These are phyloP conservation scores for Cricetomys ansorgei DNA, from an alignment of 2,113 vertebrate species.

Conservation along the genomic window DNA sequence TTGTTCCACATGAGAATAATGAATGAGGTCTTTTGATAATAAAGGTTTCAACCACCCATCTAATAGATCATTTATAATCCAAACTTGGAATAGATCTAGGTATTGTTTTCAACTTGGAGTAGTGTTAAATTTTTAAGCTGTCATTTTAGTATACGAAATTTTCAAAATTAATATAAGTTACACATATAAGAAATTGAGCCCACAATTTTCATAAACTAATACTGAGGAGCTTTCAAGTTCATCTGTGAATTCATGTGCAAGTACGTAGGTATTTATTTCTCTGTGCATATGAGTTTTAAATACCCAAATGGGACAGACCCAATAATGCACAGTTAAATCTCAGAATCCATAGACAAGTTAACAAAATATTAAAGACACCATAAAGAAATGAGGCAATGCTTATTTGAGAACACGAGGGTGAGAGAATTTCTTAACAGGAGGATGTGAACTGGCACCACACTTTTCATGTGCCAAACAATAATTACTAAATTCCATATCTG, in stretches of 20 bases:
- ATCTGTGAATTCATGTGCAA: not conserved
- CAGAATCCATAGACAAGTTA: slow-evolving; percentile 5
- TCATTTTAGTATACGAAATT: not conserved
- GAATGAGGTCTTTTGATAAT: not conserved
- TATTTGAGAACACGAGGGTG: not conserved
- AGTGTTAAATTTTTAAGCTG: not conserved
- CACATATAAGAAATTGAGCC: not conserved
- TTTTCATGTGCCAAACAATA: not conserved
- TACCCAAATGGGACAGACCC: not conserved
- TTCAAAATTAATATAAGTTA: not conserved
- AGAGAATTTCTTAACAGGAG: not conserved
- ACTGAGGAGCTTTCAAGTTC: not conserved
- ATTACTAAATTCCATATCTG: not conserved
- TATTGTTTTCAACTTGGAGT: not conserved
- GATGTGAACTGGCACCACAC: not conserved
- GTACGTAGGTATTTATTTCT: not conserved
- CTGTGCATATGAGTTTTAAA: not conserved
- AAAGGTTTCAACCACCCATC: not conserved
- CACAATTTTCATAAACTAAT: not conserved
- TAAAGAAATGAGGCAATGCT: not conserved
- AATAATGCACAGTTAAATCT: not conserved
- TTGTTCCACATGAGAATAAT: not conserved
- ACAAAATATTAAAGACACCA: not conserved
- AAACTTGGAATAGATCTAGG: not conserved
- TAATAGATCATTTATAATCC: not conserved